These are phyloP conservation scores for Caenorhabditis latens DNA, from an alignment of 1,140 invertebrate genomes.

Conservation along the genomic window DNA sequence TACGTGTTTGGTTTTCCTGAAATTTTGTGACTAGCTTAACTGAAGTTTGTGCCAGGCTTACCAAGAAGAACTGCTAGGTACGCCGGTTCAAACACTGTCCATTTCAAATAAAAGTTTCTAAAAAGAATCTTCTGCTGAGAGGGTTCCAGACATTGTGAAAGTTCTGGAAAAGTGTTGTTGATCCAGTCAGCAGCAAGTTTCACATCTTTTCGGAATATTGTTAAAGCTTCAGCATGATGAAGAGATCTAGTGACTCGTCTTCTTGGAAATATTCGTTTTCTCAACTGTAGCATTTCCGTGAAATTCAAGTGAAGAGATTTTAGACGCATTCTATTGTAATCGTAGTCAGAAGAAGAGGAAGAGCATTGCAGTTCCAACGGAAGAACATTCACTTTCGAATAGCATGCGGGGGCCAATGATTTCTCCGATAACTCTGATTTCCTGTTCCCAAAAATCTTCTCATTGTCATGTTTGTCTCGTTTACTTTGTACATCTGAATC, in stretches of 20 bases:
- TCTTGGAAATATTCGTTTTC: conserved; percentile 17
- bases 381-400: conserved; percentile 30
- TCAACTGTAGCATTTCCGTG: conserved; percentile 19
- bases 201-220: conserved; percentile 27
- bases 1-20: conserved; percentile 23
- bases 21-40: neutral
- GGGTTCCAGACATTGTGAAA: neutral
- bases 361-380: neutral
- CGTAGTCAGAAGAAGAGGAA: neutral
- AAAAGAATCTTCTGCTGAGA: conserved; percentile 1
- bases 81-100: conserved; percentile 31
- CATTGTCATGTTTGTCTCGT: conserved; percentile 45
- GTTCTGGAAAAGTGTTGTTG: conserved; percentile 7
- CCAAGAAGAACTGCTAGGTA: conserved; percentile 23
- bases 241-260: neutral
- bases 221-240: conserved; percentile 32
- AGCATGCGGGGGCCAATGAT: neutral
- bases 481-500: conserved; percentile 26
- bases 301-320: conserved; percentile 27
- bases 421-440: neutral
- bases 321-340: conserved; percentile 28
- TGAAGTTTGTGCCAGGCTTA: neutral
- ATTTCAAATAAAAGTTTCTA: conserved; percentile 35
- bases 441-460: neutral
- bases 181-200: conserved; percentile 25